These are phyloP conservation scores for Liopterus haemorrhoidalis DNA, from an alignment of 2,888 invertebrate species.

Conservation along the genomic window DNA sequence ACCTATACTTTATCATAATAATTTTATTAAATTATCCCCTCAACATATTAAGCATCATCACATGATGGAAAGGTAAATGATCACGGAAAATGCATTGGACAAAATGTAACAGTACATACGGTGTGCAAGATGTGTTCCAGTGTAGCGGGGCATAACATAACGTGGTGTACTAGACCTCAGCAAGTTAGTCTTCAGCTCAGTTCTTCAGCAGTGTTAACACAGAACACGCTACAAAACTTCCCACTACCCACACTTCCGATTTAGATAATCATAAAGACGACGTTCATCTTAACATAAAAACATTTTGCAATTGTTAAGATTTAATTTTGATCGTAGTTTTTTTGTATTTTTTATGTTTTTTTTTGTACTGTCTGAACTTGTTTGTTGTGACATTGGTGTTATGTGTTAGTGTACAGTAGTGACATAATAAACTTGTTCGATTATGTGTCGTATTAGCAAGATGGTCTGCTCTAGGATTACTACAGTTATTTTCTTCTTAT, in stretches of 20 bases:
- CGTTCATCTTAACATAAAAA: not conserved
- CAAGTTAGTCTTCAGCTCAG: not conserved
- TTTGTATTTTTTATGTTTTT: too few species aligned
- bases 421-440: too few species aligned
- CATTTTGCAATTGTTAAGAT: not conserved
- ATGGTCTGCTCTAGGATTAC: slow-evolving; percentile 11
- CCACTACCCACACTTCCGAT: not conserved
- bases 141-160: slow-evolving; percentile 18
- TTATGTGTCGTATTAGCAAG: slow-evolving; percentile 1
- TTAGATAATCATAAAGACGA: not conserved
- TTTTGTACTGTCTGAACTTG: too few species aligned
- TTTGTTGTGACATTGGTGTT: slow-evolving; percentile 5
- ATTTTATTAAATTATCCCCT: too few species aligned
- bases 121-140: slow-evolving; percentile 7
- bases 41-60: too few species aligned
- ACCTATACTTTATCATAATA: too few species aligned
- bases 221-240: not conserved
- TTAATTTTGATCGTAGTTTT: too few species aligned
- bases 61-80: not conserved
- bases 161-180: not conserved
- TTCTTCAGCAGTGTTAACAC: not conserved
- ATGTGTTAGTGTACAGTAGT: slow-evolving; percentile 1
- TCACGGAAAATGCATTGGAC: not conserved
- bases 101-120: slow-evolving; percentile 7
- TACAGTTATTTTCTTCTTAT: slow-evolving; percentile 9